Conservation (phyloP, 2,888 invertebrate species). For the Trachelus stipa region DNA sequence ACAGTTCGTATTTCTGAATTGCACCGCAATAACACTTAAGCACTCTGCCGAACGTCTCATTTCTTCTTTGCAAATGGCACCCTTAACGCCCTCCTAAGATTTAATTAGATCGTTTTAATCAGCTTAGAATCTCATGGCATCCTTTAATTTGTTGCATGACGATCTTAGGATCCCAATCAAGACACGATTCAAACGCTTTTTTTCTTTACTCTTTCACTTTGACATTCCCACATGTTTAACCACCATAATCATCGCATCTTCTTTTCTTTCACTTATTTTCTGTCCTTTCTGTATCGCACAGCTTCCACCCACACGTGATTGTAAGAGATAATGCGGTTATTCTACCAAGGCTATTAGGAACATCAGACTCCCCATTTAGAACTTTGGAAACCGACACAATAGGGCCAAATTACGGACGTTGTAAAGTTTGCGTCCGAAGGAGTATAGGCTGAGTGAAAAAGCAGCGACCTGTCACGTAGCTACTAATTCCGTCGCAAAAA, state of each 20-base stretch:
- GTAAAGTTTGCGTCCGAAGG: neutral
- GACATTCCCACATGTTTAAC: neutral
- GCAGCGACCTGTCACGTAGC: neutral
- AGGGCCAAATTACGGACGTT: neutral
- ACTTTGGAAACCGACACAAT: neutral
- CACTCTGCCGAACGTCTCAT: neutral
- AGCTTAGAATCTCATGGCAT: neutral
- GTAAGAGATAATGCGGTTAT: neutral
- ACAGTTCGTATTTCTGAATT: neutral
- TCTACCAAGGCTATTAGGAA: neutral
- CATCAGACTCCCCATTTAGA: neutral
- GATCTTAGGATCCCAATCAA: neutral
- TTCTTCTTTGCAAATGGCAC: neutral
- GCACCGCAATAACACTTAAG: neutral
- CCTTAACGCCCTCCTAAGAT: neutral
- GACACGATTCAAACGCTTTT: neutral
- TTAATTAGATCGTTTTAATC: neutral
- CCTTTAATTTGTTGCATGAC: neutral
- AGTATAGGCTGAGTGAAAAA: neutral
- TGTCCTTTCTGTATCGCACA: neutral
- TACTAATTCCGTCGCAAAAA: conserved; percentile 14
- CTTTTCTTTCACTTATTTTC: neutral
- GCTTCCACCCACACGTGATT: neutral
- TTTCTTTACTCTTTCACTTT: neutral
- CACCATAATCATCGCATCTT: neutral